Conservation (phyloP, 1,140 invertebrate genomes). For the Drosophila funebris region DNA sequence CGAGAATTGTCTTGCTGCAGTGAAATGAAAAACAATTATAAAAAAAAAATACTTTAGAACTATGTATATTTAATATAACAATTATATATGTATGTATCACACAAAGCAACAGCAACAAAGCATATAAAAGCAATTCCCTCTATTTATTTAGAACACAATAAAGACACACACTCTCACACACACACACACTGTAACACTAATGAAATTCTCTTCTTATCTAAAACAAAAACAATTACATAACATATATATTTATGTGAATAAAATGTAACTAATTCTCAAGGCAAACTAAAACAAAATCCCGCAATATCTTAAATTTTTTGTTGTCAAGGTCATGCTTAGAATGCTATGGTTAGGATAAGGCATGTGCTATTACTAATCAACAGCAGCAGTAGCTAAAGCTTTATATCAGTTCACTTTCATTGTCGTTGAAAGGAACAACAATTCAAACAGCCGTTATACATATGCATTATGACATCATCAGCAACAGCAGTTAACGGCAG, state of each 20-base stretch:
- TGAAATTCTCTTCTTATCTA: conserved; percentile 70
- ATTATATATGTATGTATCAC: conserved; percentile 53
- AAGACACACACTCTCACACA: conserved; percentile 32
- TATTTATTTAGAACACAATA: conserved; percentile 73
- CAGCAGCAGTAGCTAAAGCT: not conserved
- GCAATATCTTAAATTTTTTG: not conserved
- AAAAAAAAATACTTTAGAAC: conserved; percentile 46
- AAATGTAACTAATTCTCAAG: conserved; percentile 82
- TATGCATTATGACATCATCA: conserved; percentile 46
- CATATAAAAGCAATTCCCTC: conserved; percentile 66
- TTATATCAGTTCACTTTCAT: conserved; percentile 33
- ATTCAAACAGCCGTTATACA: conserved; percentile 40
- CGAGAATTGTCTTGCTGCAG: conserved; percentile 49
- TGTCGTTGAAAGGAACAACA: conserved; percentile 19
- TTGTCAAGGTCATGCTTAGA: conserved; percentile 14
- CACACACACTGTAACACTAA: conserved; percentile 51
- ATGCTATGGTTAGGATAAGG: conserved; percentile 43
- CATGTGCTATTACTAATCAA: conserved; percentile 26
- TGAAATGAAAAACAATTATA: conserved; percentile 13
- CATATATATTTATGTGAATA: conserved; percentile 80
- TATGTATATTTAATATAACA: conserved; percentile 76
- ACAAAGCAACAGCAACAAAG: conserved; percentile 44
- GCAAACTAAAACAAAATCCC: conserved; percentile 47
- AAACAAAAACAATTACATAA: conserved; percentile 59
- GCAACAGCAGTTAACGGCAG: conserved; percentile 1